Conservation (phyloP, 2,113 vertebrate genomes). For the Erpornis zantholeuca region DNA sequence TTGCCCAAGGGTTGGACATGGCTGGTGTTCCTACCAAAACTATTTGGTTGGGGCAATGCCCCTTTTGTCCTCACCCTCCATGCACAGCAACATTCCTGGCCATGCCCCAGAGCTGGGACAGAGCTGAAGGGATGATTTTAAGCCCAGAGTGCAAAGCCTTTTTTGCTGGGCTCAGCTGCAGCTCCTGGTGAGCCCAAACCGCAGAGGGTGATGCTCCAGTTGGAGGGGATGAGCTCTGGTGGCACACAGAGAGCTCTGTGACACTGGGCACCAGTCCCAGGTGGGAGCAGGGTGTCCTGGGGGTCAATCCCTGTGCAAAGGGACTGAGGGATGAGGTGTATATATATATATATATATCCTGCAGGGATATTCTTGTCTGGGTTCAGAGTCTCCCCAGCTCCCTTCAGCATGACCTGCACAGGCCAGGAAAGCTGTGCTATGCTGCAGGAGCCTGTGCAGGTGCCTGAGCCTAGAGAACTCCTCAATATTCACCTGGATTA, state of each 20-base stretch:
- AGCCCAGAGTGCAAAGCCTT: neutral
- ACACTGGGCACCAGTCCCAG: neutral
- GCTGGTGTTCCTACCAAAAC: neutral
- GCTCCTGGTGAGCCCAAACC: neutral
- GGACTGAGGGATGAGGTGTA: neutral
- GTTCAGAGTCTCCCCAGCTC: neutral
- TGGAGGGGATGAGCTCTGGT: neutral
- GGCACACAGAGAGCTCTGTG: neutral
- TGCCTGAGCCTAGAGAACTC: neutral
- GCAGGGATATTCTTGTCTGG: neutral
- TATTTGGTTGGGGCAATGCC: neutral
- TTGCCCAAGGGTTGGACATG: neutral
- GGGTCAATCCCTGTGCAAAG: neutral
- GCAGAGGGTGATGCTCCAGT: neutral
- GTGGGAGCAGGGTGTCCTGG: neutral
- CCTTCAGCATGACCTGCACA: neutral
- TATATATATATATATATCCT: too few relatives aligned
- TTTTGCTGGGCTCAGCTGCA: neutral
- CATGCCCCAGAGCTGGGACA: neutral
- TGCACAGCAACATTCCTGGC: neutral
- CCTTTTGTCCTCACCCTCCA: neutral
- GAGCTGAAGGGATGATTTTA: neutral
- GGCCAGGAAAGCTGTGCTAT: neutral
- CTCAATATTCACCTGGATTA: neutral
- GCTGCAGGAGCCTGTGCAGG: neutral